These are phyloP conservation scores for Malurus leucopterus DNA, from an alignment of 2,797 vertebrate species.

Conservation along the genomic window DNA sequence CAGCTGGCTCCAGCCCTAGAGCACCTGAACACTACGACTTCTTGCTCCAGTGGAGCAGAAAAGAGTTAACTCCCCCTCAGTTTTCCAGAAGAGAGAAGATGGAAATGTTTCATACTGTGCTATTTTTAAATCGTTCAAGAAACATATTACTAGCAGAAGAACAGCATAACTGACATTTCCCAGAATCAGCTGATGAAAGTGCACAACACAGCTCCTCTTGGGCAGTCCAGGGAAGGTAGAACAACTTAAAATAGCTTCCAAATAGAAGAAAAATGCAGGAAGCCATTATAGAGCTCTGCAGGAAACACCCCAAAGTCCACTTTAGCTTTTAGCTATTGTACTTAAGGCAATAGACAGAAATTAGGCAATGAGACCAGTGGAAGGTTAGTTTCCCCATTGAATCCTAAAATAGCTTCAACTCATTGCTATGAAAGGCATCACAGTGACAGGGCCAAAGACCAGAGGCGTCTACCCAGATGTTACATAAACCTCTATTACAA, in stretches of 20 bases:
- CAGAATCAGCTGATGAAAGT: conserved; percentile 47
- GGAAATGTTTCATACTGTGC: conserved; percentile 39
- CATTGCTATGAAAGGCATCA: not conserved
- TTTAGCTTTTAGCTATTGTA: conserved; percentile 9
- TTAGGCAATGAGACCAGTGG: not conserved
- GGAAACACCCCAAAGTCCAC: conserved; percentile 1
- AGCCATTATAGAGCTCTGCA: conserved; percentile 3
- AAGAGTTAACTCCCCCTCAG: conserved; percentile 39
- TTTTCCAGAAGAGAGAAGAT: conserved; percentile 34
- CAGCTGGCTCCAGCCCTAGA: not conserved
- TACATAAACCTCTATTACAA: not conserved
- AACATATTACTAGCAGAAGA: conserved; percentile 42
- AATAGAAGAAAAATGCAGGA: conserved; percentile 24
- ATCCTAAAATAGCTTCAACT: not conserved
- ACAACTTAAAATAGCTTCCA: conserved; percentile 35
- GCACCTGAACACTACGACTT: not conserved
- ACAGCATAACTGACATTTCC: conserved; percentile 46
- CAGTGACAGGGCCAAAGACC: not conserved
- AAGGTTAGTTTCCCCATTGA: not conserved
- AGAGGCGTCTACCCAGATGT: not conserved
- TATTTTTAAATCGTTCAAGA: conserved; percentile 57
- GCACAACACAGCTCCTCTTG: conserved; percentile 25
- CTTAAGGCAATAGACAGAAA: not conserved
- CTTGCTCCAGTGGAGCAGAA: conserved; percentile 16
- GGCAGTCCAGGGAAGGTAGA: conserved; percentile 30